A percentile compares a stretch with the other conserved stretches of the same genome.
phyloP scores from a whole-genome alignment of 2,113 vertebrate genomes.

The Accipiter virgatus region DNA sequence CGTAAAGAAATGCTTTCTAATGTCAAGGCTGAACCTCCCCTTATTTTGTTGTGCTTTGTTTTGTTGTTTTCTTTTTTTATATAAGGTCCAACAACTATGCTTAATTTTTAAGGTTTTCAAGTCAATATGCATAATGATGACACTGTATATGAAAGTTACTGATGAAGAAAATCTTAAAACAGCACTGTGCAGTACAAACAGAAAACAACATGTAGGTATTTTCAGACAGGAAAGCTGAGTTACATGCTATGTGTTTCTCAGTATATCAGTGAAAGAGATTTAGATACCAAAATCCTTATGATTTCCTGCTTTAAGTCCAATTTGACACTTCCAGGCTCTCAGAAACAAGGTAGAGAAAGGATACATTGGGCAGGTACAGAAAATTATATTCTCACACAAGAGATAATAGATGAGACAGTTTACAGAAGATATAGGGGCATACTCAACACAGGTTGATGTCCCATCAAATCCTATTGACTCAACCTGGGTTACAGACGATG shows the following conservation, averaged over 20 bases:
- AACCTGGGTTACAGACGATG: neutral
- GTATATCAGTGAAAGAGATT: neutral
- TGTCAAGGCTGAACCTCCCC: neutral
- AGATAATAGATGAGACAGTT: neutral
- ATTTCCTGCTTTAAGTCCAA: neutral
- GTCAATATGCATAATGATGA: neutral
- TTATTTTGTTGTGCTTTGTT: neutral
- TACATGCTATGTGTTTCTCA: neutral
- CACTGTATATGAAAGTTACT: neutral
- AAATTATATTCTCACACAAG: neutral
- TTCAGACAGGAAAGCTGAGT: neutral
- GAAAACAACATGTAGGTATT: neutral
- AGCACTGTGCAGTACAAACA: neutral
- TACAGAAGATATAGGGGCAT: neutral
- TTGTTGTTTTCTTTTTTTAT: neutral
- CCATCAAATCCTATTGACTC: neutral
- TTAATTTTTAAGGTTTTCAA: neutral
- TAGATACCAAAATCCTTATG: neutral
- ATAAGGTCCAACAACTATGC: neutral
- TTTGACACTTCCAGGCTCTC: neutral
- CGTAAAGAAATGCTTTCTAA: neutral
- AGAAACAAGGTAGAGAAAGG: neutral
- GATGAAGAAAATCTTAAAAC: neutral
- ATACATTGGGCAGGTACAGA: neutral
- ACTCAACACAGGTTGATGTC: neutral